Evolutionary conservation across 2,113 vertebrate species (phyloP), one percentile per base, ranked within the genome.

Genomic region (Pterocles burchelli): DNA sequence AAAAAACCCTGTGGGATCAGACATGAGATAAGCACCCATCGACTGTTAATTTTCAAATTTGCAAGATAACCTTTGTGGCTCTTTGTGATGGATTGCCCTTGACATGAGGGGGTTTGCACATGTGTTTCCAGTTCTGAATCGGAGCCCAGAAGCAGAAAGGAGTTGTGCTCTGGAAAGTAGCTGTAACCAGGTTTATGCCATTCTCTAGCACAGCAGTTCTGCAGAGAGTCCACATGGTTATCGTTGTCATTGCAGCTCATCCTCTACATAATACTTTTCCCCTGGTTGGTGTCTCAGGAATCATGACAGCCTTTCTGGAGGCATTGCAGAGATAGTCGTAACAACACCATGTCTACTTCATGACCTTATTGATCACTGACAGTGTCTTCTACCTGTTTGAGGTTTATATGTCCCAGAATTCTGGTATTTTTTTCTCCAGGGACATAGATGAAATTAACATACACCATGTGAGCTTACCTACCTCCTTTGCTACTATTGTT

Each of bases 91-190:
- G 68, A 83, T 93, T 93, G 45, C 8, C 89, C 68, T 93, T 96
- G 79, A 92, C 71, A 31, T 11, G 9, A 79, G 34, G 36, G 71
- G 79, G 49, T 89, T 88, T 83, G 58, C 89, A 61, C 66, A 57
- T 93, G 90, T 76, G 29, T 95, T 96, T 85, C 62, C 68, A 45
- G 75, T 21, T 92, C 91, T 90, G 93, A 93, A 85, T 88, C 11
- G 3, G 75, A 93, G 89, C 89, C 89, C 91, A 96, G 85, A 85
- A 88, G 79, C 67, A 79, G 33, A 96, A 93, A 41, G 49, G 54
- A 85, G 61, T 61, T 76, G 72, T 68, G 62, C 21, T 83, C 41
- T 95, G 91, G 88, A 92, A 95, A 79, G 19, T 48, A 3, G 67
- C 83, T 72, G 88, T 92, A 80, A 68, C 83, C 67, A 83, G 62